phyloP scores from a whole-genome alignment of 1,140 invertebrate genomes.

The Philotrypesis tridentata region DNA sequence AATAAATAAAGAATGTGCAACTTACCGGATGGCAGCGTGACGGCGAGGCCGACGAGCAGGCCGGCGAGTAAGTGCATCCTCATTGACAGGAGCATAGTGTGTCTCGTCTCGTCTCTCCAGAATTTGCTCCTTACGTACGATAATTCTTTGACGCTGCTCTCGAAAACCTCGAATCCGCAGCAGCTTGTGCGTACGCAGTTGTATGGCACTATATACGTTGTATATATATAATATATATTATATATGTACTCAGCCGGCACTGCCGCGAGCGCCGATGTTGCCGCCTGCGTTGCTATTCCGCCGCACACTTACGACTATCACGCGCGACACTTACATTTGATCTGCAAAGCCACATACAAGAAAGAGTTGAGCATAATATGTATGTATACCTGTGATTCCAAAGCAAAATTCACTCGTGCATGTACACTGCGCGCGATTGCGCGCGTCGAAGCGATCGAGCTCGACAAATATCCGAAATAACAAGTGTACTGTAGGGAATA shows the following conservation, averaged over 20 bases:
- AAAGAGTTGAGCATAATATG: neutral
- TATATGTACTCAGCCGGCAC: conserved; percentile 1
- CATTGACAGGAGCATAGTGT: conserved; percentile 64
- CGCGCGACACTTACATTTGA: conserved; percentile 67
- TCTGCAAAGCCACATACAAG: conserved; percentile 62
- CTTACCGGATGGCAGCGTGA: conserved; percentile 61
- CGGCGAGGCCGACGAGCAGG: conserved; percentile 61
- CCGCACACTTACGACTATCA: conserved; percentile 56
- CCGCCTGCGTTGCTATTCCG: conserved; percentile 39
- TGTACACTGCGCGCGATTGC: neutral
- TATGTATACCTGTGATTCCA: too few relatives aligned
- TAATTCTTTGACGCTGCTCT: too few relatives aligned
- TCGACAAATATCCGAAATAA: neutral
- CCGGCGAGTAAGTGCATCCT: conserved; percentile 58
- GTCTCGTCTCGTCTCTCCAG: conserved; percentile 21
- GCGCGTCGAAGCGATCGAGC: neutral
- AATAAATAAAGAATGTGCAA: too few relatives aligned
- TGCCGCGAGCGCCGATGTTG: conserved; percentile 47
- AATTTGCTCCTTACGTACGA: too few relatives aligned
- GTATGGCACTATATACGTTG: too few relatives aligned
- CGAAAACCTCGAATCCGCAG: too few relatives aligned
- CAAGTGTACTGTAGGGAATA: too few relatives aligned
- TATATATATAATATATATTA: too few relatives aligned
- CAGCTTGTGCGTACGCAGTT: too few relatives aligned
- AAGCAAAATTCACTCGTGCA: too few relatives aligned